Percentiles rank a stretch among this genome's conserved stretches.
These are phyloP conservation scores for Todus mexicanus DNA, from an alignment of 2,797 vertebrate genomes.

Conservation along the genomic window DNA sequence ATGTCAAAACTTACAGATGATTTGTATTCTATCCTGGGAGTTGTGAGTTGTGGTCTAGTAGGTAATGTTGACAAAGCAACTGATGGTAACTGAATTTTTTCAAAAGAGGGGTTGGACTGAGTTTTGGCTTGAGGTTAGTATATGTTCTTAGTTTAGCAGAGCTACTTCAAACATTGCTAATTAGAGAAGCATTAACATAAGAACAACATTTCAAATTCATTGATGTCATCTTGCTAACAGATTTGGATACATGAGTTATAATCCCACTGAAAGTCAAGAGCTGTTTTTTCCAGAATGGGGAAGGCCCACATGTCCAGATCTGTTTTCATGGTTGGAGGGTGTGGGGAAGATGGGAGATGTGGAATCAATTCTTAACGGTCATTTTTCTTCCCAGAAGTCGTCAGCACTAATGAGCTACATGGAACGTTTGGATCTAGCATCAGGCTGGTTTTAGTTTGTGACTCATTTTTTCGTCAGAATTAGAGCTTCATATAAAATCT, in stretches of 20 bases:
- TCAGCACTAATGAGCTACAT: not conserved
- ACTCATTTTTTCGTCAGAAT: not conserved
- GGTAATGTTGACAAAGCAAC: conserved; percentile 20
- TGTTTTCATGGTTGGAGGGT: not conserved
- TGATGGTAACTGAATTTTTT: conserved; percentile 22
- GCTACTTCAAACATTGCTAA: conserved; percentile 60
- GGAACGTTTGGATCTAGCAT: not conserved
- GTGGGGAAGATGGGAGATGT: not conserved
- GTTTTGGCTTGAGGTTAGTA: conserved; percentile 45
- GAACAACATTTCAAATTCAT: conserved; percentile 52
- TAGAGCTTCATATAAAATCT: not conserved
- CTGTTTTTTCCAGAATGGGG: not conserved
- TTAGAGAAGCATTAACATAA: conserved; percentile 57
- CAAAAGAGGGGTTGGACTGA: not conserved
- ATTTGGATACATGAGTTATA: conserved; percentile 14
- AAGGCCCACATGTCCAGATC: not conserved
- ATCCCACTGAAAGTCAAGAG: conserved; percentile 2
- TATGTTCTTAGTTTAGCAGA: conserved; percentile 52
- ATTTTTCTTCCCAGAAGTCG: not conserved
- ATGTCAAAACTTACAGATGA: not conserved
- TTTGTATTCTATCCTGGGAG: not conserved
- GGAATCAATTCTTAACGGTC: not conserved
- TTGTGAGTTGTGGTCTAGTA: not conserved
- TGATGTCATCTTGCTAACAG: conserved; percentile 64
- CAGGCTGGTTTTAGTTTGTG: not conserved